A percentile compares a stretch with the other conserved stretches of the same genome.
Conservation (phyloP, 2,797 vertebrate genomes). For the Fistularia commersonii region DNA sequence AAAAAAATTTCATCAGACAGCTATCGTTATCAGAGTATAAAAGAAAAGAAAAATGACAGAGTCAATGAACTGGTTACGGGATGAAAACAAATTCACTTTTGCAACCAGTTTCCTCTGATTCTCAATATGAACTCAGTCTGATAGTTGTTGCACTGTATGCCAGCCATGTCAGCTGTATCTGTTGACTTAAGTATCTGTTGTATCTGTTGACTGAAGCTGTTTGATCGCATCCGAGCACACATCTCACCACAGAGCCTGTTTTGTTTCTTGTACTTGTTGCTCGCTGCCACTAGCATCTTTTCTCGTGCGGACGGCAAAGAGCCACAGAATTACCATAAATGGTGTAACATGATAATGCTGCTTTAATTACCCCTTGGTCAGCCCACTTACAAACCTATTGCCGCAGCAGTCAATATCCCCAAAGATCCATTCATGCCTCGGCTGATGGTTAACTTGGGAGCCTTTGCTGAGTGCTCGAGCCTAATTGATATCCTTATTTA, state of each 20-base stretch:
- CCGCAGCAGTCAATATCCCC: constrained; percentile 82
- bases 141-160: too few relatives aligned
- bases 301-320: constrained; percentile 26
- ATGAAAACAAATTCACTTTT: too few relatives aligned
- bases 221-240: background rate
- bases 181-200: background rate
- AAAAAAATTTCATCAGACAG: too few relatives aligned
- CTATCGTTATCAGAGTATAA: too few relatives aligned
- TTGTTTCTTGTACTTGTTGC: constrained; percentile 10
- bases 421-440: constrained; percentile 80
- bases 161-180: too few relatives aligned
- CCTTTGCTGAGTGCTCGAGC: constrained; percentile 80
- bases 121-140: too few relatives aligned
- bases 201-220: background rate
- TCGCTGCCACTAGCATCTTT: constrained; percentile 17
- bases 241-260: background rate
- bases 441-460: constrained; percentile 85
- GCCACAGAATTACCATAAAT: constrained; percentile 69
- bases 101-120: too few relatives aligned
- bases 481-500: constrained; percentile 87
- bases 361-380: constrained; percentile 84
- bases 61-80: too few relatives aligned
- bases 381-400: constrained; percentile 83
- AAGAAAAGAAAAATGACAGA: too few relatives aligned
- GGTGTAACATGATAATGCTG: constrained; percentile 77